These are phyloP conservation scores for Neodiprion pinetum DNA, from an alignment of 1,140 invertebrate genomes.

Conservation along the genomic window DNA sequence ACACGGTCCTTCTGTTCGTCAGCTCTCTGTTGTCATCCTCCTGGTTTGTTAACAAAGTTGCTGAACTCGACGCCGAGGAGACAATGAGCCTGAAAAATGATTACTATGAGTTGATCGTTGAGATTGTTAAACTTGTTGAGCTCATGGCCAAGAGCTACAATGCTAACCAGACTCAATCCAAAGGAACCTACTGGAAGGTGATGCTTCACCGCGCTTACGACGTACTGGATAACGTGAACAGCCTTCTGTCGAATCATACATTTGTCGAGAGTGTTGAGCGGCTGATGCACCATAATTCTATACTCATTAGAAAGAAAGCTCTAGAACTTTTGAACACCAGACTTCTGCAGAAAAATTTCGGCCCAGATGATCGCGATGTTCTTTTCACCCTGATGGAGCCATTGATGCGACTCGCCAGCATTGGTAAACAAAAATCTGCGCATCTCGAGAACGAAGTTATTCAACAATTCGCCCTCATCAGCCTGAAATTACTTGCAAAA, in stretches of 20 bases:
- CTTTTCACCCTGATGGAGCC: conserved; percentile 68
- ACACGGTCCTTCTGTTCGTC: conserved; percentile 75
- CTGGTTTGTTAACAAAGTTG: conserved; percentile 73
- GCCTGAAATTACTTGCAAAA: conserved; percentile 81
- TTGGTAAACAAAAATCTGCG: conserved; percentile 49
- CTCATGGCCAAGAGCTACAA: conserved; percentile 67
- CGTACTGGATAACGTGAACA: conserved; percentile 77
- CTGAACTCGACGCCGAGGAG: conserved; percentile 57
- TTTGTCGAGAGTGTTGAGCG: conserved; percentile 79
- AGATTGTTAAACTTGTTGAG: conserved; percentile 72
- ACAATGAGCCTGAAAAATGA: conserved; percentile 61
- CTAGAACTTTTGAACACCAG: conserved; percentile 85
- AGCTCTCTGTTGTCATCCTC: conserved; percentile 70
- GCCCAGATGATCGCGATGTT: conserved; percentile 56
- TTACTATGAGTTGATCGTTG: conserved; percentile 74
- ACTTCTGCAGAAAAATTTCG: conserved; percentile 73
- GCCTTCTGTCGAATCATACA: conserved; percentile 75
- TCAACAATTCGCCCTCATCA: conserved; percentile 82
- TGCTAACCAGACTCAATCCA: conserved; percentile 59
- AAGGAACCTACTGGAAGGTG: conserved; percentile 81
- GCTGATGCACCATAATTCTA: conserved; percentile 72
- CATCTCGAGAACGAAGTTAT: conserved; percentile 68
- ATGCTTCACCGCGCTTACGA: conserved; percentile 80
- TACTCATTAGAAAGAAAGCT: conserved; percentile 77
- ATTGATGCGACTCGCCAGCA: conserved; percentile 66